Evolutionary conservation across 2,888 invertebrate genomes (phyloP).

Genomic region (Drosophila mercatorum): DNA sequence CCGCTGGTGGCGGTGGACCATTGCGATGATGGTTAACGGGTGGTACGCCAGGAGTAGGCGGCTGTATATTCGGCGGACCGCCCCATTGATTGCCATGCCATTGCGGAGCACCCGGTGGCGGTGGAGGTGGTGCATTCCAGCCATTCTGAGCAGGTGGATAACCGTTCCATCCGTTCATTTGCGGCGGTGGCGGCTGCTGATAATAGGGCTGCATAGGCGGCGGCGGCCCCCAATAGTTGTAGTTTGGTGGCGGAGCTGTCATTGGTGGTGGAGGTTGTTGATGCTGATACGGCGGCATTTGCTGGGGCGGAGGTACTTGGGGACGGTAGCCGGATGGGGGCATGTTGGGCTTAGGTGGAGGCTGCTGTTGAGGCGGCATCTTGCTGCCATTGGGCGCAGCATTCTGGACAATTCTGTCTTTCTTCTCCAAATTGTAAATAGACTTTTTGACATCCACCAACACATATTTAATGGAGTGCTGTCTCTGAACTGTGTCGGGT

Average conservation of each 20-base stretch:
- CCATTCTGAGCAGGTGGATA: conserved; percentile 78
- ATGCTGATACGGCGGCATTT: conserved; percentile 71
- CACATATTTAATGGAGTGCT: conserved; percentile 93
- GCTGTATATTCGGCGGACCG: conserved; percentile 65
- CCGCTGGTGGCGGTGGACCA: conserved; percentile 68
- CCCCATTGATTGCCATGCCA: conserved; percentile 79
- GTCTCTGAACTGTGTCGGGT: conserved; percentile 87
- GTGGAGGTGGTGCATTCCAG: conserved; percentile 80
- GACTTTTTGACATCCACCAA: conserved; percentile 97
- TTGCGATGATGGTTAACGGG: conserved; percentile 56
- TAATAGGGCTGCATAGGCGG: conserved; percentile 75
- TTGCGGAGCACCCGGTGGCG: conserved; percentile 69
- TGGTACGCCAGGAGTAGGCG: conserved; percentile 61
- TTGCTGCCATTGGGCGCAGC: conserved; percentile 54
- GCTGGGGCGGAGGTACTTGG: conserved; percentile 65
- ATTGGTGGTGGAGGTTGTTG: conserved; percentile 72
- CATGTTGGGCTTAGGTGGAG: conserved; percentile 72
- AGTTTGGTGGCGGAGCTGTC: conserved; percentile 78
- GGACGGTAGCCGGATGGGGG: conserved; percentile 61
- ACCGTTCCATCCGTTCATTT: conserved; percentile 76
- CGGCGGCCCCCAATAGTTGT: conserved; percentile 81
- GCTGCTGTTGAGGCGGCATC: conserved; percentile 48
- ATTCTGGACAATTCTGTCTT: conserved; percentile 60
- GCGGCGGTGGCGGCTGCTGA: conserved; percentile 85
- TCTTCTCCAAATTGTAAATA: conserved; percentile 91